phyloP scores from a whole-genome alignment of 2,113 vertebrate species.

The cat (Felis catus) region DNA sequence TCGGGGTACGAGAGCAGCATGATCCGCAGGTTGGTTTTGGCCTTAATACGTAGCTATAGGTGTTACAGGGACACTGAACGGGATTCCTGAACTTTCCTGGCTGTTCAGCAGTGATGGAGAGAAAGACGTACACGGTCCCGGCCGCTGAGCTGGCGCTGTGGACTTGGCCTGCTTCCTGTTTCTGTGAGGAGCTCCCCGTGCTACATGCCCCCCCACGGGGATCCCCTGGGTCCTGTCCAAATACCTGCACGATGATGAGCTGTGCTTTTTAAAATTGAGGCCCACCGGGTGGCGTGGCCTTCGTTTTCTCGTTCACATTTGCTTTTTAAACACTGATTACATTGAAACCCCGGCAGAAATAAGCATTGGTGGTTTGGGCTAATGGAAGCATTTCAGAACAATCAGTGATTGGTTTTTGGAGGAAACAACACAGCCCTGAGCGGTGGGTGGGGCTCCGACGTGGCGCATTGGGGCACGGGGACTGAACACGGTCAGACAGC shows the following conservation, averaged over 20 bases:
- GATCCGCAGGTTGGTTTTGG: not conserved
- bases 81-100: conserved; percentile 75
- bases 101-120: conserved; percentile 76
- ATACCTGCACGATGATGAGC: not conserved
- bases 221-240: rapidly evolving
- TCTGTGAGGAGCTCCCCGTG: not conserved
- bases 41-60: conserved; percentile 73
- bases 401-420: not conserved
- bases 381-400: not conserved
- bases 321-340: not conserved
- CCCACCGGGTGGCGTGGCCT: not conserved
- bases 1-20: conserved; percentile 72
- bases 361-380: not conserved
- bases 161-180: not conserved
- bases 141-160: not conserved
- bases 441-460: not conserved
- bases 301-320: not conserved
- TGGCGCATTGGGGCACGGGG: not conserved
- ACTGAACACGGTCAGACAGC: not conserved
- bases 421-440: not conserved
- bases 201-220: not conserved
- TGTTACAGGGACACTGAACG: conserved; percentile 77
- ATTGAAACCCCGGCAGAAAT: not conserved
- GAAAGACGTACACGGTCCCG: not conserved
- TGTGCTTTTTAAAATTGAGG: not conserved